These are phyloP conservation scores for Melolontha melolontha DNA, from an alignment of 2,888 invertebrate genomes.

Conservation along the genomic window DNA sequence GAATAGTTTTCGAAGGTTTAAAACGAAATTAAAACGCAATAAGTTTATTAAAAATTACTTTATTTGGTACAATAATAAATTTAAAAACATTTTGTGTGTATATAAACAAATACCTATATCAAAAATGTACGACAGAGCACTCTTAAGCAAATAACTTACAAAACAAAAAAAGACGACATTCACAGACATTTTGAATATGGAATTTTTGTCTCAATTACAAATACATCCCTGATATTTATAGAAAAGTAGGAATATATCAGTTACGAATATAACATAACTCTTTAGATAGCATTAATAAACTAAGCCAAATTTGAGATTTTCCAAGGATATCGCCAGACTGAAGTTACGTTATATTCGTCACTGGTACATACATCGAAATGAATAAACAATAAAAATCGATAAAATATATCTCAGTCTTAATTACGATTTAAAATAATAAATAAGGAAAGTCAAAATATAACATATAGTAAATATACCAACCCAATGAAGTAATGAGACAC, in stretches of 20 bases:
- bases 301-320: background rate
- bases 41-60: conserved; percentile 35
- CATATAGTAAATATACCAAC: too few relatives aligned
- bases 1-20: too few relatives aligned
- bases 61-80: conserved; percentile 37
- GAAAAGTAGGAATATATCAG: conserved; percentile 26
- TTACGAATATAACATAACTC: background rate
- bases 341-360: background rate
- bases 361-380: background rate
- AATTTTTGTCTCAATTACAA: conserved; percentile 29
- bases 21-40: too few relatives aligned
- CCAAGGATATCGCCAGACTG: background rate
- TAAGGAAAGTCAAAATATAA: background rate
- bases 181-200: conserved; percentile 35
- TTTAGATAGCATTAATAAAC: background rate
- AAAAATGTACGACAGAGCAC: conserved; percentile 36
- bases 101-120: conserved; percentile 29
- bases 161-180: conserved; percentile 29
- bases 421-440: conserved; percentile 27
- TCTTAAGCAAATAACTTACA: conserved; percentile 21
- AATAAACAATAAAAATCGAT: conserved; percentile 7
- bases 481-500: too few relatives aligned
- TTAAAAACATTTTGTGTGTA: conserved; percentile 32
- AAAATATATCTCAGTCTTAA: conserved; percentile 34
- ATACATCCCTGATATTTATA: conserved; percentile 35